Evolutionary conservation across 2,797 vertebrate genomes (phyloP).

Genomic region (Coilia nasus): DNA sequence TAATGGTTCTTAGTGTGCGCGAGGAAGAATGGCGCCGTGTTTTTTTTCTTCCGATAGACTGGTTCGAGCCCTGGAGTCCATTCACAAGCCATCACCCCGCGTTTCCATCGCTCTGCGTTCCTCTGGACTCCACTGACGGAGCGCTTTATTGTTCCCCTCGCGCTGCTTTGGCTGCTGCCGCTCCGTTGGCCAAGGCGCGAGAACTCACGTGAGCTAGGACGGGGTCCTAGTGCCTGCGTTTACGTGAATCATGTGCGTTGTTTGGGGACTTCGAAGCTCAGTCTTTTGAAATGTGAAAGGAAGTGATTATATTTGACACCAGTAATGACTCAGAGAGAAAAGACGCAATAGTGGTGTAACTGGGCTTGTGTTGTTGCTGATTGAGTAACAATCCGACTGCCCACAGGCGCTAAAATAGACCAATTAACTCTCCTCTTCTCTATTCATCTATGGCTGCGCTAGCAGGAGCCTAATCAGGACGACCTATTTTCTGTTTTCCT

Average conservation of each 20-base stretch:
- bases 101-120: background rate
- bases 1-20: conserved; percentile 22
- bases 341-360: conserved; percentile 10
- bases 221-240: conserved; percentile 38
- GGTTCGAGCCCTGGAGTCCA: background rate
- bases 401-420: conserved; percentile 2
- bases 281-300: background rate
- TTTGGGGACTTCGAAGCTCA: background rate
- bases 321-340: background rate
- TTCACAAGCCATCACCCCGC: conserved; percentile 7
- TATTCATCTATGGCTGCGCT: background rate
- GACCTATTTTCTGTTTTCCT: conserved; percentile 28
- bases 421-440: conserved; percentile 23
- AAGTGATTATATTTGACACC: background rate
- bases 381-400: background rate
- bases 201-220: conserved; percentile 40
- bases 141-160: conserved; percentile 24
- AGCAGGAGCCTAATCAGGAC: conserved; percentile 16
- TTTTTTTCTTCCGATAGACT: conserved; percentile 9
- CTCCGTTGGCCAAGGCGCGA: background rate
- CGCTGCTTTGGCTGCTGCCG: conserved; percentile 9
- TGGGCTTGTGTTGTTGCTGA: conserved; percentile 4
- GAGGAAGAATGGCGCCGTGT: conserved; percentile 14
- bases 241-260: background rate
- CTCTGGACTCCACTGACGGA: background rate